Evolutionary conservation across 2,113 vertebrate species (phyloP).

Genomic region (Nycticryphes semicollaris): DNA sequence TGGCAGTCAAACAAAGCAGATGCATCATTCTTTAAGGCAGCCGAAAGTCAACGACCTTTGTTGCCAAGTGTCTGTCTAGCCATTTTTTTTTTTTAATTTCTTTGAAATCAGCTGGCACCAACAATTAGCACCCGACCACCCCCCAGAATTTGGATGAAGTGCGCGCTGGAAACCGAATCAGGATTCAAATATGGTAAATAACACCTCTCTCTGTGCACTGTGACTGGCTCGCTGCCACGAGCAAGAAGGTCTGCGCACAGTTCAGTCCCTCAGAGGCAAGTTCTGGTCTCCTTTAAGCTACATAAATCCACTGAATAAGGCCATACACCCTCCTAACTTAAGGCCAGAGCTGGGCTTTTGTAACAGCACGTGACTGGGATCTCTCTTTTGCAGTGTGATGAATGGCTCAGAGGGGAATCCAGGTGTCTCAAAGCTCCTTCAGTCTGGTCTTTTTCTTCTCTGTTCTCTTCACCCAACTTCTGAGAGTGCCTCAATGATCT

Average conservation of each 20-base stretch:
- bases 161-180: background rate
- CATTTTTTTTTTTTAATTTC: background rate
- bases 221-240: background rate
- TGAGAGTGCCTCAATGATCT: background rate
- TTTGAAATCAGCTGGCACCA: slow-evolving; percentile 61
- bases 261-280: background rate
- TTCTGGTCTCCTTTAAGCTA: background rate
- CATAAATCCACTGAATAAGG: background rate
- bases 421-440: background rate
- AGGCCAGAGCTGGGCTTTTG: background rate
- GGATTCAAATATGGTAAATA: slow-evolving; percentile 31
- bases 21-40: slow-evolving; percentile 53
- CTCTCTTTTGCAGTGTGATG: background rate
- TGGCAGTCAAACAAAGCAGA: slow-evolving; percentile 64
- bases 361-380: background rate
- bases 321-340: background rate
- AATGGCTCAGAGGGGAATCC: background rate
- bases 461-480: slow-evolving; percentile 1
- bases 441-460: background rate
- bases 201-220: background rate
- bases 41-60: slow-evolving; percentile 32
- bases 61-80: slow-evolving; percentile 52
- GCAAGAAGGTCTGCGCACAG: background rate
- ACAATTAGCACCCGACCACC: slow-evolving; percentile 12
- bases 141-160: background rate